Conservation (phyloP, 2,888 invertebrate genomes). For the Hydriomena furcata region DNA sequence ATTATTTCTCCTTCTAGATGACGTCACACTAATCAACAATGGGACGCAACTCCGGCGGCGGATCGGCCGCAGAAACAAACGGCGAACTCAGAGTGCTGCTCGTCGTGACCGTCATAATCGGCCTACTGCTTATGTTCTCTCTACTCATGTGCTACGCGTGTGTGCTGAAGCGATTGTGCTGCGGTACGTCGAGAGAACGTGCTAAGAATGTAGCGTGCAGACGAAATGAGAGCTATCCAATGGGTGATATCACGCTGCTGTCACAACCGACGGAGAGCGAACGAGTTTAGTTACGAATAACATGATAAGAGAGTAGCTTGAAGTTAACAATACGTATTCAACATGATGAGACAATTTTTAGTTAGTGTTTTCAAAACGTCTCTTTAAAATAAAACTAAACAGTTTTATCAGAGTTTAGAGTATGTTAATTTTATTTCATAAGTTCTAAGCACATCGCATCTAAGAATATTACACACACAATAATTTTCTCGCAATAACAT, state of each 20-base stretch:
- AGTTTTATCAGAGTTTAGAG: too few species aligned
- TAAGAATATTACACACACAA: too few species aligned
- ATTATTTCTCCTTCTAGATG: constrained; percentile 53
- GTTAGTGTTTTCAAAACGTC: too few species aligned
- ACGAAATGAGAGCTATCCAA: constrained; percentile 81
- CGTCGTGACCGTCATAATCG: constrained; percentile 84
- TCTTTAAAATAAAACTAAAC: too few species aligned
- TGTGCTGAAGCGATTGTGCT: constrained; percentile 85
- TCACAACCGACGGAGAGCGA: constrained; percentile 85
- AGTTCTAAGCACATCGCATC: too few species aligned
- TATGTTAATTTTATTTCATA: too few species aligned
- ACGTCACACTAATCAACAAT: constrained; percentile 46
- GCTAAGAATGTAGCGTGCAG: constrained; percentile 66
- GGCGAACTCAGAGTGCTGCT: constrained; percentile 84
- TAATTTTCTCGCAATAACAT: too few species aligned
- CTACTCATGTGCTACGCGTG: constrained; percentile 87
- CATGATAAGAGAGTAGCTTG: too few species aligned
- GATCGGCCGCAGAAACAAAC: constrained; percentile 65
- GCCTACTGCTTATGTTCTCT: constrained; percentile 84
- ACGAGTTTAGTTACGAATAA: constrained; percentile 59
- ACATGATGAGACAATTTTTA: too few species aligned
- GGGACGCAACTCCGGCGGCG: constrained; percentile 63
- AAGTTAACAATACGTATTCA: too few species aligned
- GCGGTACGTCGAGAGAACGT: constrained; percentile 77
- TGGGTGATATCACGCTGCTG: constrained; percentile 84